These are phyloP conservation scores for Alligator mississippiensis DNA, from an alignment of 2,113 vertebrate genomes.

Conservation along the genomic window DNA sequence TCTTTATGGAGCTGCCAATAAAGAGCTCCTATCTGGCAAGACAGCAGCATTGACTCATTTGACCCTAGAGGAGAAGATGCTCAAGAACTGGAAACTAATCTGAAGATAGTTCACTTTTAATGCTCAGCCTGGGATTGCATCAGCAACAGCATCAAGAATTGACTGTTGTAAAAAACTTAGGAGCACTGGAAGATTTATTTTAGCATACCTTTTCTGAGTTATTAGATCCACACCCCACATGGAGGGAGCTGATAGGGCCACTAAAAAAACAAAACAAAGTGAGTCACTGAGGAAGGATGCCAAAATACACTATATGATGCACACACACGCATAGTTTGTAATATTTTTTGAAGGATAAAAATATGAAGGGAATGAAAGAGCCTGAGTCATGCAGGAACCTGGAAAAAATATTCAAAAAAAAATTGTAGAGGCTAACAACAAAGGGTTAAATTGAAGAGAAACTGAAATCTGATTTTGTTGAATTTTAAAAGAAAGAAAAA, in stretches of 20 bases:
- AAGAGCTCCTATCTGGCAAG: constrained; percentile 11
- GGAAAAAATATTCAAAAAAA: background rate
- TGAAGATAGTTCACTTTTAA: background rate
- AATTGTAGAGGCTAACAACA: background rate
- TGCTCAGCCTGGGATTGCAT: constrained; percentile 16
- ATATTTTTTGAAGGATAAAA: background rate
- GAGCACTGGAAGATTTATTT: background rate
- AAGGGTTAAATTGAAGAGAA: background rate
- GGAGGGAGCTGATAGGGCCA: background rate
- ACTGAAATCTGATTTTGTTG: background rate
- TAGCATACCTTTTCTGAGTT: background rate
- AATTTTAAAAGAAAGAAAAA: background rate
- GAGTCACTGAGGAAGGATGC: background rate
- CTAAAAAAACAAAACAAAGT: background rate
- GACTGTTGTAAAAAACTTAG: constrained; percentile 2
- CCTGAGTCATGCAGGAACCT: background rate
- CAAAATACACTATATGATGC: background rate
- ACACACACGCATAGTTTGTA: background rate
- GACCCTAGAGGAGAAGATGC: constrained; percentile 42
- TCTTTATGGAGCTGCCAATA: constrained; percentile 45
- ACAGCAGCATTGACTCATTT: constrained; percentile 42
- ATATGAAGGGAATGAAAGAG: background rate
- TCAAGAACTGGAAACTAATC: background rate
- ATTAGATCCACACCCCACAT: background rate
- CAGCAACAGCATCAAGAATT: background rate